phyloP scores from a whole-genome alignment of 53 echinoderm and acorn worm species.

The Crossaster papposus region DNA sequence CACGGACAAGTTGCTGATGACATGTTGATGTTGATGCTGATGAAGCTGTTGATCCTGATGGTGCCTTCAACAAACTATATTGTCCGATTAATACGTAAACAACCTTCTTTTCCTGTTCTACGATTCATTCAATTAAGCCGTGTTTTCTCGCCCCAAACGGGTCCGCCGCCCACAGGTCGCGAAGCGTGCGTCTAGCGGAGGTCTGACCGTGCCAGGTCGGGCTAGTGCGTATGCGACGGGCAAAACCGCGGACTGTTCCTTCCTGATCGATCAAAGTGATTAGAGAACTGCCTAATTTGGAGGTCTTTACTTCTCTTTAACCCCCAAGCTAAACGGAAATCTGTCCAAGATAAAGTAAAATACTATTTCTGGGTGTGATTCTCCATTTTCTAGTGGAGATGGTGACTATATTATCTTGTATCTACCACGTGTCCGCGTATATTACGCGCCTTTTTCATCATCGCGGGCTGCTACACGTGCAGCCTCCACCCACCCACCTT shows the following conservation, averaged over 20 bases:
- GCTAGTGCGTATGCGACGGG: slow-evolving; percentile 14
- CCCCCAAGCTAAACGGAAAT: slow-evolving; percentile 40
- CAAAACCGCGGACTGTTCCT: slow-evolving; percentile 30
- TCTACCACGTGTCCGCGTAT: slow-evolving; percentile 23
- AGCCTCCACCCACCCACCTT: slow-evolving; percentile 17
- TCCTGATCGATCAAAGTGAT: slow-evolving; percentile 59
- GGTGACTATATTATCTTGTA: slow-evolving; percentile 23
- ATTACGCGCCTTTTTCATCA: background rate
- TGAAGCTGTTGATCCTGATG: background rate
- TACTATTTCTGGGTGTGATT: background rate
- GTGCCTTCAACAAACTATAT: slow-evolving; percentile 1
- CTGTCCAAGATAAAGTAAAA: slow-evolving; percentile 27
- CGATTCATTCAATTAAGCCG: slow-evolving; percentile 59
- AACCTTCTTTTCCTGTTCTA: slow-evolving; percentile 40
- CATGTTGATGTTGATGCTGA: background rate
- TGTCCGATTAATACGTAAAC: slow-evolving; percentile 47
- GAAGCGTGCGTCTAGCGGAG: background rate
- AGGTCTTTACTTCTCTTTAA: slow-evolving; percentile 36
- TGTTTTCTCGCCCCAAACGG: slow-evolving; percentile 56
- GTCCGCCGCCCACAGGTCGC: slow-evolving; percentile 2
- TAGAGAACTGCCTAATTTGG: slow-evolving; percentile 33
- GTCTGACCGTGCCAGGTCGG: background rate
- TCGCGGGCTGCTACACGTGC: slow-evolving; percentile 23
- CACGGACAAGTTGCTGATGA: background rate
- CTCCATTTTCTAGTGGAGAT: background rate